phyloP scores from a whole-genome alignment of 2,113 vertebrate genomes.

The Neoarius graeffei region DNA sequence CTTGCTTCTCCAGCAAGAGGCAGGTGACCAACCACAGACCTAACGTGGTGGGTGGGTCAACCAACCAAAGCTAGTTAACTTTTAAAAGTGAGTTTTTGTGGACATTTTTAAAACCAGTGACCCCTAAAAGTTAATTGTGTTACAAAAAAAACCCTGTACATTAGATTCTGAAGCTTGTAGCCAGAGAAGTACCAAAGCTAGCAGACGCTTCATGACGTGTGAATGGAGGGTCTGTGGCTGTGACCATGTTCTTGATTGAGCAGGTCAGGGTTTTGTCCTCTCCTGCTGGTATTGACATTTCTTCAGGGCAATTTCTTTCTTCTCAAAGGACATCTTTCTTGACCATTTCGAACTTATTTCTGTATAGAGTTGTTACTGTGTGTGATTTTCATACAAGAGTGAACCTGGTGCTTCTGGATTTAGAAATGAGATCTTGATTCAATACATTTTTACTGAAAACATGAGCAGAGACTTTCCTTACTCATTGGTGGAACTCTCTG shows the following conservation, averaged over 20 bases:
- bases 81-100: background rate
- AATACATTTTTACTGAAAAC: background rate
- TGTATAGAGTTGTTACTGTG: background rate
- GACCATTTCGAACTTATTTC: background rate
- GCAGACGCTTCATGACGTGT: background rate
- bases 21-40: background rate
- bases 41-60: too few relatives aligned
- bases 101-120: background rate
- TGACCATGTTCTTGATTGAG: background rate
- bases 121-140: background rate
- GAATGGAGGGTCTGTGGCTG: background rate
- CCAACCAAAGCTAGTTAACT: background rate
- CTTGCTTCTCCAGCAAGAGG: background rate
- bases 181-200: background rate
- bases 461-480: background rate
- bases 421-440: background rate
- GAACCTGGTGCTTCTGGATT: background rate
- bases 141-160: too few relatives aligned
- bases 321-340: constrained; percentile 3
- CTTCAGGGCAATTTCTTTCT: constrained; percentile 2
- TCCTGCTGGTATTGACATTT: background rate
- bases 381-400: background rate
- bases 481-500: background rate
- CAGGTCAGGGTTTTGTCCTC: background rate
- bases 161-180: background rate